phyloP scores from a whole-genome alignment of 2,888 invertebrate species.

The Ellobium chinense region DNA sequence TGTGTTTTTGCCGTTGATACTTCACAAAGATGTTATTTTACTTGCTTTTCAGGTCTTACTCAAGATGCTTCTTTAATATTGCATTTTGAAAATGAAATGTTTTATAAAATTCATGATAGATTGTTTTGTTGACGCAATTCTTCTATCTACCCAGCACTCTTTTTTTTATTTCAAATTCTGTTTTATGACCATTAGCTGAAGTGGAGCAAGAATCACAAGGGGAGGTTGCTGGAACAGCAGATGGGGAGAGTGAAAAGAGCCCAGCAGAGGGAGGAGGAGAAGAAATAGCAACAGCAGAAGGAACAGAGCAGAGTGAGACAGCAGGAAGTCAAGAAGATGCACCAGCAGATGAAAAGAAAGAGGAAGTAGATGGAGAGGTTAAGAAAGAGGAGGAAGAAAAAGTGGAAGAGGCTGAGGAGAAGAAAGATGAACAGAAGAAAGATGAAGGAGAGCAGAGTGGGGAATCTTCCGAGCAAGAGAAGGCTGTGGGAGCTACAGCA shows the following conservation, averaged over 20 bases:
- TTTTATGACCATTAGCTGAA: constrained; percentile 10
- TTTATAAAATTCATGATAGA: not conserved
- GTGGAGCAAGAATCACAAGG: not conserved
- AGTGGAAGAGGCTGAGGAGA: not conserved
- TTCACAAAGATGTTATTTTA: no score
- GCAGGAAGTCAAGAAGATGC: not conserved
- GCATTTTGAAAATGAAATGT: no score
- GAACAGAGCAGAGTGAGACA: not conserved
- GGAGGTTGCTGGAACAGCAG: not conserved
- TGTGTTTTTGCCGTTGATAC: no score
- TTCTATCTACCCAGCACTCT: not conserved
- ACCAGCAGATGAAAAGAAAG: not conserved
- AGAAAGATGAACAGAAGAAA: constrained; percentile 39
- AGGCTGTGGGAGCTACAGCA: not conserved
- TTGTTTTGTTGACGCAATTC: not conserved
- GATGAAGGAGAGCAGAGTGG: constrained; percentile 32
- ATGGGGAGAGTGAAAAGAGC: not conserved
- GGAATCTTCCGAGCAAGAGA: constrained; percentile 42
- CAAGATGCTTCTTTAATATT: no score
- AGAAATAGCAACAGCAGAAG: constrained; percentile 20
- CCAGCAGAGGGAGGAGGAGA: not conserved
- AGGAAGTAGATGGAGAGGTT: constrained; percentile 2
- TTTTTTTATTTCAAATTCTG: not conserved
- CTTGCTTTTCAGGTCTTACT: no score
- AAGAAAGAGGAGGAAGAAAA: not conserved